These are phyloP conservation scores for Malthinus seriepunctatus DNA, from an alignment of 2,888 invertebrate species.

Conservation along the genomic window DNA sequence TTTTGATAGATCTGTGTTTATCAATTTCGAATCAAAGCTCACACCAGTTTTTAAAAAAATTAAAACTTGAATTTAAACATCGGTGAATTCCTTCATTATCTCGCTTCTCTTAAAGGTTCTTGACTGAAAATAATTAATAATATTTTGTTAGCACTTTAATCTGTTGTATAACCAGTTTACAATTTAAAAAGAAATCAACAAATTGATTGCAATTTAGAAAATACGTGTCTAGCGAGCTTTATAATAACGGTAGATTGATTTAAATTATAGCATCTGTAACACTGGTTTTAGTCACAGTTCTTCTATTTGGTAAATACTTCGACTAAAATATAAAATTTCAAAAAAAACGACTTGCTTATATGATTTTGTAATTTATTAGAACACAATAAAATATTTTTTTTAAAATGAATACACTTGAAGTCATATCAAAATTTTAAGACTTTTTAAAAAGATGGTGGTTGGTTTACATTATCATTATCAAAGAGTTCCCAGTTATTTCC, in stretches of 20 bases:
- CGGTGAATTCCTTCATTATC: no score
- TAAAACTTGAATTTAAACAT: no score
- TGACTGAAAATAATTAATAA: no score
- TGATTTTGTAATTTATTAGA: background rate
- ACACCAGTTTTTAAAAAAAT: no score
- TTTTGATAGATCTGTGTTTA: no score
- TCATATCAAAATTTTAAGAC: background rate
- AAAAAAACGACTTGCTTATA: background rate
- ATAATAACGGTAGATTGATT: background rate
- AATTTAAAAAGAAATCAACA: background rate
- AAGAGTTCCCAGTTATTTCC: conserved; percentile 26
- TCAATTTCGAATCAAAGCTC: no score
- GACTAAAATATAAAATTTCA: no score
- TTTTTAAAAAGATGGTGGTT: background rate
- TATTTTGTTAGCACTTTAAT: no score
- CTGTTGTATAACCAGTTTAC: no score
- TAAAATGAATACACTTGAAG: background rate
- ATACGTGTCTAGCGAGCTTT: background rate
- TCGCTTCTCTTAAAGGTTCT: no score
- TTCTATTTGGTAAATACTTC: no score
- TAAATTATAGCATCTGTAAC: background rate
- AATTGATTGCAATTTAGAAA: background rate
- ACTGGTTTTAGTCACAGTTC: no score
- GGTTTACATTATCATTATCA: background rate
- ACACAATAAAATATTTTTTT: background rate